These are phyloP conservation scores for Acanthosepion esculentum DNA, from an alignment of 2,888 invertebrate genomes.

Conservation along the genomic window DNA sequence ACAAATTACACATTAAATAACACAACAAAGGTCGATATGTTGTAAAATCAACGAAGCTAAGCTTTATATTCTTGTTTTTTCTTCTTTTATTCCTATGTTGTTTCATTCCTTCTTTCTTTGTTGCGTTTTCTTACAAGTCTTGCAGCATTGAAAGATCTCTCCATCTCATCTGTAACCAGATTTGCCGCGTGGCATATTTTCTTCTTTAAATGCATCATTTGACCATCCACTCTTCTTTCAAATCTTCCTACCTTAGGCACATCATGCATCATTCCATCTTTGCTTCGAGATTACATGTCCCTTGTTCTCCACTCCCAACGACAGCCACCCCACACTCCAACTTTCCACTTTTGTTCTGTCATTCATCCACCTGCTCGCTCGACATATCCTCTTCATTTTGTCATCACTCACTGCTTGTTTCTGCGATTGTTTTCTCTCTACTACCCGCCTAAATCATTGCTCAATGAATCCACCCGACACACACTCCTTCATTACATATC, in stretches of 20 bases:
- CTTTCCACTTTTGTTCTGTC: background rate
- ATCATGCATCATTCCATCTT: background rate
- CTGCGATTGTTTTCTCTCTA: background rate
- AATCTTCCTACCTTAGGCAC: background rate
- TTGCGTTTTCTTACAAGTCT: background rate
- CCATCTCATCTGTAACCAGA: background rate
- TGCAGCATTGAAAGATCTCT: background rate
- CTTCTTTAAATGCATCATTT: background rate
- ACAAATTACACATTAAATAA: too few relatives aligned
- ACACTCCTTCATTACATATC: too few relatives aligned
- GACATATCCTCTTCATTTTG: background rate
- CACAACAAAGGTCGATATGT: too few relatives aligned
- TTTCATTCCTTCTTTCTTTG: background rate
- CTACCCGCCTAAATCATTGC: background rate
- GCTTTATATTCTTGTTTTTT: background rate
- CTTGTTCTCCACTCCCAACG: background rate
- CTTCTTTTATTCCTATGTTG: background rate
- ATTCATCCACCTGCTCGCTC: background rate
- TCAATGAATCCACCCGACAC: background rate
- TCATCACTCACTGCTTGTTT: background rate
- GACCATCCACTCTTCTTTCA: background rate
- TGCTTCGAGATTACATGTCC: background rate
- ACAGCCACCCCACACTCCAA: background rate
- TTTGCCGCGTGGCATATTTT: background rate
- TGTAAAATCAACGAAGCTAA: background rate